A percentile compares a stretch with the other conserved stretches of the same genome.
phyloP scores from a whole-genome alignment of 2,797 vertebrate genomes.

The Lepilemur septentrionalis region DNA sequence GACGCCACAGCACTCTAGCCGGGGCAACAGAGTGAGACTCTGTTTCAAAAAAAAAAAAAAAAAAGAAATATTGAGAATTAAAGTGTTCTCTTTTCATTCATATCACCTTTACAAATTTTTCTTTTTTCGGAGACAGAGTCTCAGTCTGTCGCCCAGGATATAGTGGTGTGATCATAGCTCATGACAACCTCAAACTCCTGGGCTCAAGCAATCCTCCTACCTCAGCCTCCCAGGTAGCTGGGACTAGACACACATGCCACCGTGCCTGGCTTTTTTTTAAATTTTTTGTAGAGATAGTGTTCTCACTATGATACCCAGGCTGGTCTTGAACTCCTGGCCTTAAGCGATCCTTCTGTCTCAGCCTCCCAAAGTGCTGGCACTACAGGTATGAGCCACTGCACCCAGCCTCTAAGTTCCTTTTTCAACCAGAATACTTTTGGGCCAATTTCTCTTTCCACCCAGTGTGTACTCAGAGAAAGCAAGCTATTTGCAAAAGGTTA shows the following conservation, averaged over 20 bases:
- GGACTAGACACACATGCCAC: not conserved
- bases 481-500: conserved; percentile 9
- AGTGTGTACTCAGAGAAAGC: not conserved
- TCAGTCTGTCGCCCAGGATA: not conserved
- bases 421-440: not conserved
- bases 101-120: not conserved
- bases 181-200: not conserved
- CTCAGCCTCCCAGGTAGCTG: not conserved
- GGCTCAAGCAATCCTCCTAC: not conserved
- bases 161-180: not conserved
- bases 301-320: not conserved
- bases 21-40: no score
- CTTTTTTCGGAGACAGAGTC: not conserved
- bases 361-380: not conserved
- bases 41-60: no score
- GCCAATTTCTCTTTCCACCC: not conserved
- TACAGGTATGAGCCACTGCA: not conserved
- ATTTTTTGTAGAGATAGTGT: not conserved
- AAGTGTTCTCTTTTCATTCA: conserved; percentile 6
- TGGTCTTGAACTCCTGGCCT: not conserved
- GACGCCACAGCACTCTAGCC: no score
- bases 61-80: not conserved
- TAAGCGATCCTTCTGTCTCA: not conserved
- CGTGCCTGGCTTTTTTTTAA: not conserved
- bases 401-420: conserved; percentile 1